phyloP scores from a whole-genome alignment of 2,888 invertebrate genomes.

The Pristionchus maxplancki region DNA sequence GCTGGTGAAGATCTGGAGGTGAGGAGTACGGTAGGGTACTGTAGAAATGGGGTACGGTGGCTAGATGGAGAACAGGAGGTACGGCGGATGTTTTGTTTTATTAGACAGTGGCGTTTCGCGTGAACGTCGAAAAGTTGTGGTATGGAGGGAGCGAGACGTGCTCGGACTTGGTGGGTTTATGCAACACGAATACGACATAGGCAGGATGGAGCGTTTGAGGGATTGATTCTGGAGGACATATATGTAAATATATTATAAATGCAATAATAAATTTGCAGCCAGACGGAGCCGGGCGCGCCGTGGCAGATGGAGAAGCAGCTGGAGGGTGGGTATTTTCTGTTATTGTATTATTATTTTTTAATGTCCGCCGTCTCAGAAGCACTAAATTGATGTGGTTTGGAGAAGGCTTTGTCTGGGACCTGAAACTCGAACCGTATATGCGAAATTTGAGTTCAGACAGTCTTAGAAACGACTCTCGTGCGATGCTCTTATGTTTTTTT shows the following conservation, averaged over 20 bases:
- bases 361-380: background rate
- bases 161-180: background rate
- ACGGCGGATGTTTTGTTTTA: background rate
- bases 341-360: no score
- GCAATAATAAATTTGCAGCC: conserved; percentile 18
- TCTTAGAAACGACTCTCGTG: no score
- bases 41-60: background rate
- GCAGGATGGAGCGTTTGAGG: background rate
- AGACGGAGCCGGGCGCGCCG: conserved; percentile 21
- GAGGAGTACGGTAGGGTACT: conserved; percentile 73
- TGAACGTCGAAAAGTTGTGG: no score
- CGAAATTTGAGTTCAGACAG: no score
- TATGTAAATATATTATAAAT: background rate
- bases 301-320: conserved; percentile 30
- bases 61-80: background rate
- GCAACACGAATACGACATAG: background rate
- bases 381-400: background rate
- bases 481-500: no score
- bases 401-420: background rate
- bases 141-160: no score
- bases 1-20: conserved; percentile 90
- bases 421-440: no score
- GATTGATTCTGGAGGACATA: no score
- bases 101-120: background rate
- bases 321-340: background rate